Percentiles rank a stretch among this genome's conserved stretches.
These are phyloP conservation scores for Timandra comae DNA, from an alignment of 2,888 invertebrate genomes.

Conservation along the genomic window DNA sequence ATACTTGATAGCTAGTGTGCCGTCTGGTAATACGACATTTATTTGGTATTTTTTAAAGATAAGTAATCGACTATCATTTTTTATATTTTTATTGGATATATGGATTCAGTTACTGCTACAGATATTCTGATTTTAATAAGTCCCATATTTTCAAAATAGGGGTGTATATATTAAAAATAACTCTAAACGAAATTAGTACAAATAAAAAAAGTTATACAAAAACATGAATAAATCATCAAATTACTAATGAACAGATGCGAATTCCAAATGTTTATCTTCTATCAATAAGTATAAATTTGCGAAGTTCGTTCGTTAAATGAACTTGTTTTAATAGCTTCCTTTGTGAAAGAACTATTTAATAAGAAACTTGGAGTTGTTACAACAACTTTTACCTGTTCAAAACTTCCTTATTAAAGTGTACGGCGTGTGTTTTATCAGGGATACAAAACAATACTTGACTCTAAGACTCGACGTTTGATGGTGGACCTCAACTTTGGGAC, in stretches of 20 bases:
- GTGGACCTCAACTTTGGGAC: not conserved
- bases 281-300: slow-evolving; percentile 4
- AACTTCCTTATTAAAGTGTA: slow-evolving; percentile 39
- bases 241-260: slow-evolving; percentile 1
- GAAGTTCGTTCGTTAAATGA: slow-evolving; percentile 23
- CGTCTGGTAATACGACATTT: too few relatives aligned
- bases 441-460: not conserved
- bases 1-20: too few relatives aligned
- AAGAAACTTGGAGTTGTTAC: slow-evolving; percentile 38
- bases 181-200: too few relatives aligned
- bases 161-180: too few relatives aligned
- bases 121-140: too few relatives aligned
- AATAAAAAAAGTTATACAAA: too few relatives aligned
- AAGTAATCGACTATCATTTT: too few relatives aligned
- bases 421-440: slow-evolving; percentile 22
- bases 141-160: too few relatives aligned
- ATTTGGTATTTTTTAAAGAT: too few relatives aligned
- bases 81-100: too few relatives aligned
- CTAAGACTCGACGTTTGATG: too few relatives aligned
- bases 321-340: slow-evolving; percentile 38
- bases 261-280: not conserved
- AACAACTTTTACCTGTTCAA: slow-evolving; percentile 33
- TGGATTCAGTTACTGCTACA: too few relatives aligned
- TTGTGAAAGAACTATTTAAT: slow-evolving; percentile 41
- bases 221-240: not conserved